Conservation (phyloP, 2,113 vertebrate genomes). For the Ictalurus punctatus region DNA sequence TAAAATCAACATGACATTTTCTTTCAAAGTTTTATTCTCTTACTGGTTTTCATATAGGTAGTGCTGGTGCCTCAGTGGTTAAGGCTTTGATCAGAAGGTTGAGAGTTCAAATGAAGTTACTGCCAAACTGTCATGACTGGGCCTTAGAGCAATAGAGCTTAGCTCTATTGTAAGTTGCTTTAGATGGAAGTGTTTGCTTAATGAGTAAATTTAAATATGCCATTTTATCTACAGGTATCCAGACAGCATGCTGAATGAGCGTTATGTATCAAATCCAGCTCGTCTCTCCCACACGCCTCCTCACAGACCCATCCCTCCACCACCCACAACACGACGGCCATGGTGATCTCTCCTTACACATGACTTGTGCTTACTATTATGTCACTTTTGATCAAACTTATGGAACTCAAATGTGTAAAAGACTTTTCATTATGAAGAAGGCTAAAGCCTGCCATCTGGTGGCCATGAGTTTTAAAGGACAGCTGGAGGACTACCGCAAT, state of each 20-base stretch:
- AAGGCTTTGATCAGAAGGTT: not conserved
- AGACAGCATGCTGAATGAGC: constrained; percentile 62
- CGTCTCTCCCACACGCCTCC: constrained; percentile 62
- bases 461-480: not conserved
- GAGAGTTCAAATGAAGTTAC: not conserved
- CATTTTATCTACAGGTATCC: constrained; percentile 58
- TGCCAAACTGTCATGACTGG: not conserved
- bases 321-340: constrained; percentile 53
- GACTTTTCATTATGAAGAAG: not conserved
- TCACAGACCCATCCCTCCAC: constrained; percentile 49
- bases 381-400: constrained; percentile 16
- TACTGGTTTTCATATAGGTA: not conserved
- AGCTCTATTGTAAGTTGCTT: not conserved
- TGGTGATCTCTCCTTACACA: constrained; percentile 55
- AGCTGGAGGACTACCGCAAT: not conserved
- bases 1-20: not conserved
- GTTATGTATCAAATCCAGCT: constrained; percentile 67
- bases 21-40: not conserved
- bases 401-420: not conserved
- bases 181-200: not conserved
- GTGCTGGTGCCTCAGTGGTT: not conserved
- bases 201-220: not conserved
- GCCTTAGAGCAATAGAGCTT: not conserved
- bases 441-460: constrained; percentile 27
- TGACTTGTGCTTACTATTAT: not conserved